Conservation (phyloP, 2,113 vertebrate genomes). For the Tychaedon coryphoeus region DNA sequence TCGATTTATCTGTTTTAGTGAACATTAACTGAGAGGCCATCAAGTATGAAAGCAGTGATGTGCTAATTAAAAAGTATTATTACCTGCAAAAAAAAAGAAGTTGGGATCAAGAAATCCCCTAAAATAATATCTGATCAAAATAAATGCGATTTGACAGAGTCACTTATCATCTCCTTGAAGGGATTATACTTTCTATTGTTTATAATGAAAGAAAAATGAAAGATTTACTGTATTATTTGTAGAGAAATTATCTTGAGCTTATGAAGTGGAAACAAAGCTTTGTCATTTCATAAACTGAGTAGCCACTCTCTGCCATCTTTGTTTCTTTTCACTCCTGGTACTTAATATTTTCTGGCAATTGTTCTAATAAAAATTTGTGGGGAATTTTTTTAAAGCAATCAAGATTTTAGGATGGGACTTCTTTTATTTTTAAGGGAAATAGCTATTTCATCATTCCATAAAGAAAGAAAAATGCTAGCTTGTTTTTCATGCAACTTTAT, state of each 20-base stretch:
- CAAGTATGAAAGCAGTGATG: not conserved
- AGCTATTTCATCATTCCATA: not conserved
- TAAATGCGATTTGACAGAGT: constrained; percentile 39
- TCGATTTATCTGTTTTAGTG: constrained; percentile 11
- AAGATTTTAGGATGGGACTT: not conserved
- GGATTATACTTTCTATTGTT: constrained; percentile 1
- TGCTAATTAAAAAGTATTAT: constrained; percentile 29
- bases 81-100: not conserved
- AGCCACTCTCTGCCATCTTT: not conserved
- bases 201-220: constrained; percentile 16
- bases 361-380: not conserved
- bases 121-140: constrained; percentile 38
- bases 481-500: not conserved
- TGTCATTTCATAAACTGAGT: not conserved
- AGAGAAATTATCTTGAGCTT: constrained; percentile 2
- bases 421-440: not conserved
- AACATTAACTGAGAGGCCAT: not conserved
- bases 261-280: not conserved
- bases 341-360: not conserved
- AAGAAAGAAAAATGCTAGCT: not conserved
- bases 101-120: not conserved
- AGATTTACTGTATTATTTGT: constrained; percentile 1
- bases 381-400: not conserved
- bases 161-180: constrained; percentile 19
- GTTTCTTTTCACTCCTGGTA: not conserved